These are phyloP conservation scores for Panorpa germanica DNA, from an alignment of 2,888 invertebrate species.

Conservation along the genomic window DNA sequence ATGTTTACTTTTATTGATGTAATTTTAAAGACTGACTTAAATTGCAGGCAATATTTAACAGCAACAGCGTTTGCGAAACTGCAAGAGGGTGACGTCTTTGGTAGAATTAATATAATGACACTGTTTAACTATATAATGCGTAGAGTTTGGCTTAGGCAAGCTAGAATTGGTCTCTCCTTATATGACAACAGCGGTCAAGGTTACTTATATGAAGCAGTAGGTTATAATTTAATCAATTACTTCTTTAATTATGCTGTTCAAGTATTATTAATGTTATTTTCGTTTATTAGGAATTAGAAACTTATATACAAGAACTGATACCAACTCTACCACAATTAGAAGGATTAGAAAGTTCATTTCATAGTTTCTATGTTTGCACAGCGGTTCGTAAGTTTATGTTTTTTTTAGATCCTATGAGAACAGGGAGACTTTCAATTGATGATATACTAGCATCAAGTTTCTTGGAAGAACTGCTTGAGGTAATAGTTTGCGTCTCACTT, in stretches of 20 bases:
- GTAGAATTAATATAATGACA: constrained; percentile 71
- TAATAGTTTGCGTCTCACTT: constrained; percentile 16
- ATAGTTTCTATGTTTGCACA: constrained; percentile 90
- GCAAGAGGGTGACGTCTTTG: constrained; percentile 69
- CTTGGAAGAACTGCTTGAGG: constrained; percentile 79
- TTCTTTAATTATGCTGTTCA: constrained; percentile 2
- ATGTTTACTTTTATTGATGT: constrained; percentile 11
- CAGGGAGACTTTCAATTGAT: constrained; percentile 74
- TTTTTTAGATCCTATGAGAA: constrained; percentile 77
- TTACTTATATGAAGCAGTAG: constrained; percentile 64
- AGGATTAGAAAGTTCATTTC: constrained; percentile 81
- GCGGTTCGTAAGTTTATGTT: constrained; percentile 92
- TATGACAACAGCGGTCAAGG: constrained; percentile 90
- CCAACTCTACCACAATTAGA: constrained; percentile 82
- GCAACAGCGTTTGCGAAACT: constrained; percentile 76
- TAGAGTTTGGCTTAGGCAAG: constrained; percentile 89
- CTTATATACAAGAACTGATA: constrained; percentile 83
- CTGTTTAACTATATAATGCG: constrained; percentile 92
- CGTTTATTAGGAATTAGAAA: constrained; percentile 67
- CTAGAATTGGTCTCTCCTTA: constrained; percentile 77
- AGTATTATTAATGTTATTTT: constrained; percentile 10
- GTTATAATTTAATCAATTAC: constrained; percentile 10
- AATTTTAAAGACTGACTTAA: constrained; percentile 1
- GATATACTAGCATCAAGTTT: constrained; percentile 85
- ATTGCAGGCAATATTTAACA: constrained; percentile 65